Conservation (phyloP, 2,113 vertebrate genomes). For the Lagopus muta region DNA sequence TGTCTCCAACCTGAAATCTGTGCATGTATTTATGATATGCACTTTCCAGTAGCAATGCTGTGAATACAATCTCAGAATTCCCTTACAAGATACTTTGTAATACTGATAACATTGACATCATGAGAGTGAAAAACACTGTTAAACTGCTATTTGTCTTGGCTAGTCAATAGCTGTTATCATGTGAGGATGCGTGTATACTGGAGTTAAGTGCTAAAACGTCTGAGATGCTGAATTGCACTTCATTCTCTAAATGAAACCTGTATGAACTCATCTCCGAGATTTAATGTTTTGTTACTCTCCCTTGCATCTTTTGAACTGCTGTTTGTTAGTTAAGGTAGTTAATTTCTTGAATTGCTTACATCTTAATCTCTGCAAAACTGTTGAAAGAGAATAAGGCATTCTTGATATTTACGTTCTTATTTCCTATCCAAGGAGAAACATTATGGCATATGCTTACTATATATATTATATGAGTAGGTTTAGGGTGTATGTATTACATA, state of each 20-base stretch:
- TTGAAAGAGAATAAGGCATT: not conserved
- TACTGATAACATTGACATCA: not conserved
- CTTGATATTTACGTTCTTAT: conserved; percentile 16
- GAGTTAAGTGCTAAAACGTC: fast-evolving
- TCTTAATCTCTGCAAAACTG: not conserved
- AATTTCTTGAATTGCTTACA: conserved; percentile 26
- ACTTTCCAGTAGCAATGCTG: not conserved
- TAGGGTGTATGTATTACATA: not conserved
- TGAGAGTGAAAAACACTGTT: not conserved
- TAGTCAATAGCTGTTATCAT: not conserved
- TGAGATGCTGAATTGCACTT: not conserved
- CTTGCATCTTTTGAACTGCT: not conserved
- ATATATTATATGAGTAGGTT: not conserved
- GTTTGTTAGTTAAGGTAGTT: conserved; percentile 21
- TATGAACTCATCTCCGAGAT: not conserved
- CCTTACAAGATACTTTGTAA: not conserved
- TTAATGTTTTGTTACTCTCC: not conserved
- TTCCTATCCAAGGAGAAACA: not conserved
- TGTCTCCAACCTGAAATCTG: not conserved
- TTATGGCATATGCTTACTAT: not conserved
- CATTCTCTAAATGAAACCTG: not conserved
- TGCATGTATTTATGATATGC: not conserved
- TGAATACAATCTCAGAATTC: not conserved
- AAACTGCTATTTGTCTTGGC: not conserved
- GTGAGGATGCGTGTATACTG: not conserved